Evolutionary conservation across 2,797 vertebrate species (phyloP).

Genomic region (Anomalospiza imberbis): DNA sequence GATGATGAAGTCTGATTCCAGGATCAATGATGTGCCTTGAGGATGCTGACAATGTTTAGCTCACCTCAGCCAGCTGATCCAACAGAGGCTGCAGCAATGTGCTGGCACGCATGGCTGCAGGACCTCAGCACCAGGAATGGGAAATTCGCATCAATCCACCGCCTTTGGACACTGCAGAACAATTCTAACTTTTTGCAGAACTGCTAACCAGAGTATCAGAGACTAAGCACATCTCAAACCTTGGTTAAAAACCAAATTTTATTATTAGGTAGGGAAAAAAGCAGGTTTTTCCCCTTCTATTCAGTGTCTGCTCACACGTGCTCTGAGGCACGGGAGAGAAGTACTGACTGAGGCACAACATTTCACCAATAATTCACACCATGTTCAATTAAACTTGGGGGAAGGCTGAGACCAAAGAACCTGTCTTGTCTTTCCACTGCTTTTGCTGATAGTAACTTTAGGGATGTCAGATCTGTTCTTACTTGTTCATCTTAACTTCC

Average conservation of each 20-base stretch:
- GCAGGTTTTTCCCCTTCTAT: neutral
- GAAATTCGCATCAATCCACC: neutral
- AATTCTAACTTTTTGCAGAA: neutral
- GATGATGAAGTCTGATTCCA: neutral
- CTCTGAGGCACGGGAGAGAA: neutral
- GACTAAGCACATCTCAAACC: neutral
- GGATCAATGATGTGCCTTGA: neutral
- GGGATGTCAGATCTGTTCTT: neutral
- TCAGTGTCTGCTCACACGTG: neutral
- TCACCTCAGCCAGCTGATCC: neutral
- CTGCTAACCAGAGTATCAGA: neutral
- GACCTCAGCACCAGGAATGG: neutral
- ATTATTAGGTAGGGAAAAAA: neutral
- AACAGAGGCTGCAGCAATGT: neutral
- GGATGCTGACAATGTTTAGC: neutral
- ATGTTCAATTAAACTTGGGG: neutral
- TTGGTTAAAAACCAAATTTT: neutral
- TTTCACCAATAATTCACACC: neutral
- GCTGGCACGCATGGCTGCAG: neutral
- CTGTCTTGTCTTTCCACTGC: neutral
- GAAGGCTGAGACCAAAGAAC: neutral
- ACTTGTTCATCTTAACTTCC: neutral
- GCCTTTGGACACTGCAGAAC: neutral
- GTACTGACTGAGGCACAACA: neutral
- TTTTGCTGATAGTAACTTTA: neutral